A percentile compares a stretch with the other conserved stretches of the same genome.
Conservation (phyloP, 2,113 vertebrate genomes). For the Ageneiosus marmoratus region DNA sequence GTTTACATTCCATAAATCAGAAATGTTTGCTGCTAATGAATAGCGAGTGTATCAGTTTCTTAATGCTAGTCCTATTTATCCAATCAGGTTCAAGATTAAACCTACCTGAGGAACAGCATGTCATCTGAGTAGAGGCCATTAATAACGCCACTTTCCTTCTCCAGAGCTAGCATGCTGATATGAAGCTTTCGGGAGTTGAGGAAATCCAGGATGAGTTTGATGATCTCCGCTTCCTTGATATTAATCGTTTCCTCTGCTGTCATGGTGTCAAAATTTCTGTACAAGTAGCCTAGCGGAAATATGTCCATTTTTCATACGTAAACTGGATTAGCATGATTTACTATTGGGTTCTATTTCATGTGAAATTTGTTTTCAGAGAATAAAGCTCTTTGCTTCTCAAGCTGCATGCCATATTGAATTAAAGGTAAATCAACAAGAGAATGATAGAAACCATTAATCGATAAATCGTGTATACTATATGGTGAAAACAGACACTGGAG, state of each 20-base stretch:
- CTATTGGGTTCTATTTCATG: not conserved
- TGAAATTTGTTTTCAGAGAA: not conserved
- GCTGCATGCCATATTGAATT: not conserved
- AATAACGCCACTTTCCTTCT: constrained; percentile 96
- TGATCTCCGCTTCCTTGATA: constrained; percentile 96
- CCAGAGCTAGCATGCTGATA: constrained; percentile 96
- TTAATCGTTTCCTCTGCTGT: constrained; percentile 95
- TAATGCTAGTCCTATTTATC: not conserved
- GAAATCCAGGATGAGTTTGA: constrained; percentile 96
- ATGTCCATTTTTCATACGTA: not conserved
- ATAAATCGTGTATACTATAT: not conserved
- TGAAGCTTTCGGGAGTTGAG: constrained; percentile 94
- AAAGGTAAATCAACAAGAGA: not conserved
- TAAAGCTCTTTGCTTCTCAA: not conserved
- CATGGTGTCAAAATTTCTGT: constrained; percentile 79
- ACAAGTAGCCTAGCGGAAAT: not conserved
- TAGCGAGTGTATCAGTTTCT: not conserved
- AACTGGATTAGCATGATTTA: not conserved
- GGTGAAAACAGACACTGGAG: too few species aligned
- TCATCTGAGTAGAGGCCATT: constrained; percentile 98
- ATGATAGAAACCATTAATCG: not conserved
- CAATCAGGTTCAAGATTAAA: not conserved
- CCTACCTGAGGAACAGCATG: constrained; percentile 96
- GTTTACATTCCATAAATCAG: not conserved
- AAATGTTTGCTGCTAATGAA: not conserved